Conservation (phyloP, 2,113 vertebrate genomes). For the Prietella phreatophila region DNA sequence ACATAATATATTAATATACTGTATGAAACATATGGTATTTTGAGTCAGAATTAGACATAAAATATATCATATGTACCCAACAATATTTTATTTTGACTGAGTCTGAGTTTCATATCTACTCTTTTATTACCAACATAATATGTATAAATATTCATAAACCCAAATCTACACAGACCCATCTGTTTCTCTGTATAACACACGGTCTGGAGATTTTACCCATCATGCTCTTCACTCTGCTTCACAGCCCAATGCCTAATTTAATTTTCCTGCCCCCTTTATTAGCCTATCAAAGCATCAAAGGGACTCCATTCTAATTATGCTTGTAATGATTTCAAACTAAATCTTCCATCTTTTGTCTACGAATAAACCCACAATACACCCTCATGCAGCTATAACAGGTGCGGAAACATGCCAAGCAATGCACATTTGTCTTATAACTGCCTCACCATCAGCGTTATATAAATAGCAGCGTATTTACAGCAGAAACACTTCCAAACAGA, state of each 20-base stretch:
- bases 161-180: background rate
- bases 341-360: background rate
- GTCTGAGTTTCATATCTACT: background rate
- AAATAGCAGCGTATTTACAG: background rate
- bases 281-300: slow-evolving; percentile 45
- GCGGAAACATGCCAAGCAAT: background rate
- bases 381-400: slow-evolving; percentile 15
- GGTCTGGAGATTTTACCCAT: slow-evolving; percentile 1
- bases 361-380: background rate
- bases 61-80: background rate
- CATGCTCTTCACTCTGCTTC: slow-evolving; percentile 7
- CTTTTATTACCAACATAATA: background rate
- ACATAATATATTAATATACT: no score
- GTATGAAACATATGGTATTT: background rate
- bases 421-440: background rate
- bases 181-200: background rate
- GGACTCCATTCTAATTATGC: slow-evolving; percentile 14
- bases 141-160: background rate
- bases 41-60: background rate
- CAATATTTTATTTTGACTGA: background rate
- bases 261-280: slow-evolving; percentile 42
- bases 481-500: background rate
- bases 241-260: slow-evolving; percentile 22
- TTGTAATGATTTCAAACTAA: background rate
- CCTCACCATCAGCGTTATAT: background rate